Evolutionary conservation across 1,140 invertebrate species (phyloP).

Genomic region (Ceratoteleas bidentatus): DNA sequence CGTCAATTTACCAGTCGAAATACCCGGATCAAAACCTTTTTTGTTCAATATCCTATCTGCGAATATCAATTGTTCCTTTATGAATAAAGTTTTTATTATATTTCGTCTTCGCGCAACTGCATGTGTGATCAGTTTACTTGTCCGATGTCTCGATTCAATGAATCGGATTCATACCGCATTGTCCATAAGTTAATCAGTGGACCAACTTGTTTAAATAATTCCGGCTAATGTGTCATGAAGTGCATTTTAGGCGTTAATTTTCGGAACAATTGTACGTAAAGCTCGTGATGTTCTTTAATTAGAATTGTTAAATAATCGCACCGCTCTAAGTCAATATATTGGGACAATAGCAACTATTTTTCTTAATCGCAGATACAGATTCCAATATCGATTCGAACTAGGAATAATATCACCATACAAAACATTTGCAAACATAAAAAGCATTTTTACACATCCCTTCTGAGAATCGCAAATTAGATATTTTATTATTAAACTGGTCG

Average conservation of each 20-base stretch:
- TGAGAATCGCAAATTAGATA: not conserved
- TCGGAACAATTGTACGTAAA: not conserved
- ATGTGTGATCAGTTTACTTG: not conserved
- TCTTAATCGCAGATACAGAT: not conserved
- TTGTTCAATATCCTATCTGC: not conserved
- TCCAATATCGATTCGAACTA: not conserved
- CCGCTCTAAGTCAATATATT: not conserved
- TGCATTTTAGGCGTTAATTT: not conserved
- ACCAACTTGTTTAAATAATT: not conserved
- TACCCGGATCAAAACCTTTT: no score
- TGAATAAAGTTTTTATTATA: not conserved
- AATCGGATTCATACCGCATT: not conserved
- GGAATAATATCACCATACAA: not conserved
- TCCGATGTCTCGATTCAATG: not conserved
- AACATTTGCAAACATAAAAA: not conserved
- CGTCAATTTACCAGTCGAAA: no score
- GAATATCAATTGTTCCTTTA: not conserved
- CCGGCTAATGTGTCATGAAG: not conserved
- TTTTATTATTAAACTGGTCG: not conserved
- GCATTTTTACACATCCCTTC: not conserved
- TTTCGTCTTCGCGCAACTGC: not conserved
- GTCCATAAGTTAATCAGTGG: not conserved
- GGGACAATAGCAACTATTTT: not conserved
- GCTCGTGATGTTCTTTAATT: slow-evolving; percentile 1
- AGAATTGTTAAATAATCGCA: not conserved